A percentile compares a stretch with the other conserved stretches of the same genome.
Evolutionary conservation across 2,888 invertebrate species (phyloP).

Genomic region (Tolmerus cingulatus): DNA sequence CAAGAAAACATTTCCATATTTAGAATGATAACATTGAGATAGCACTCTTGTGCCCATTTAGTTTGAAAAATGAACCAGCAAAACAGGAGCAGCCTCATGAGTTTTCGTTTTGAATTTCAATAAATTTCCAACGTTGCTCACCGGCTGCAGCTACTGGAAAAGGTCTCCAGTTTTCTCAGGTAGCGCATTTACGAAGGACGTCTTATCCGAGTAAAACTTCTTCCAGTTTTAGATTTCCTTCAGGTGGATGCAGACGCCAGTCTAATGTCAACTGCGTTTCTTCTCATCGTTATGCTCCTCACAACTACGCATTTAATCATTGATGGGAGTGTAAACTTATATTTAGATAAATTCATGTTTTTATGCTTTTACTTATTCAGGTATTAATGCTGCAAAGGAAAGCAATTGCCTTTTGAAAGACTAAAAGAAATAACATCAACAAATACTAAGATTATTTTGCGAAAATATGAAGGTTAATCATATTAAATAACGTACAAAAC

Average conservation of each 20-base stretch:
- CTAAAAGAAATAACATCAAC: too few species aligned
- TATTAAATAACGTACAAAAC: too few species aligned
- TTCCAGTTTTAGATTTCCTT: background rate
- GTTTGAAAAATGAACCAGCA: background rate
- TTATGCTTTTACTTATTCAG: too few species aligned
- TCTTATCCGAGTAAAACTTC: background rate
- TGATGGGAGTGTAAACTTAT: background rate
- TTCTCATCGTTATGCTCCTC: background rate
- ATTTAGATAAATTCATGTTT: background rate
- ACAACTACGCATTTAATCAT: background rate
- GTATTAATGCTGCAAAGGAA: too few species aligned
- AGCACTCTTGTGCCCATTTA: constrained; percentile 27
- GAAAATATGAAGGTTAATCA: too few species aligned
- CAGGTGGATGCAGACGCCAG: background rate
- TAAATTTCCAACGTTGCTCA: background rate
- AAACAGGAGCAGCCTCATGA: background rate
- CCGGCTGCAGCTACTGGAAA: background rate
- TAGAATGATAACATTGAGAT: background rate
- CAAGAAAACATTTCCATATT: constrained; percentile 7
- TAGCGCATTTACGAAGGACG: background rate
- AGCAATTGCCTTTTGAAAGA: too few species aligned
- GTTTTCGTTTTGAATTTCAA: background rate
- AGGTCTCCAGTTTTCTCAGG: background rate
- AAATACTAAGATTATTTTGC: background rate
- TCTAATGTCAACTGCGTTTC: background rate